A percentile compares a stretch with the other conserved stretches of the same genome.
Conservation (phyloP, 2,888 invertebrate genomes). For the Arenicola marina region DNA sequence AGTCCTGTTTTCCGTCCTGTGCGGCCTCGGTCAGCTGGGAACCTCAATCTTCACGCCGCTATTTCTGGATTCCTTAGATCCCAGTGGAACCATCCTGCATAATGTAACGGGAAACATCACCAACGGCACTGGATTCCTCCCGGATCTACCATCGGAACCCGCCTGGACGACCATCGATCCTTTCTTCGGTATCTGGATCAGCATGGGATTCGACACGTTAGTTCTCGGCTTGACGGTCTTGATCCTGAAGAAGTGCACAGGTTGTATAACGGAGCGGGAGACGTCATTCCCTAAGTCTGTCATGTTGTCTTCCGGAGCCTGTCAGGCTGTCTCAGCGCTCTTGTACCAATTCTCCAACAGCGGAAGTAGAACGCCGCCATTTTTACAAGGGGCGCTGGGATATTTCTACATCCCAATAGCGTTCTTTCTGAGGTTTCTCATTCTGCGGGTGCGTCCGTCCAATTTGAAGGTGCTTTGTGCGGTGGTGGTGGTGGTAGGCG, state of each 20-base stretch:
- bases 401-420: neutral
- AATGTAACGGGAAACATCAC: too few species aligned
- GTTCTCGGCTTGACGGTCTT: neutral
- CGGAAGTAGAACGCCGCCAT: neutral
- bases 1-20: too few species aligned
- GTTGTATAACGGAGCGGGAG: neutral
- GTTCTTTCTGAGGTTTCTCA: conserved; percentile 4
- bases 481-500: too few species aligned
- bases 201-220: neutral
- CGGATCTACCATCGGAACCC: too few species aligned
- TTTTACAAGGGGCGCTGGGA: neutral
- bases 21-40: too few species aligned
- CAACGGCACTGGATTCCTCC: too few species aligned
- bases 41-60: too few species aligned
- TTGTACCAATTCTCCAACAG: neutral
- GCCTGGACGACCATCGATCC: conserved; percentile 1
- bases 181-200: conserved; percentile 2
- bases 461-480: too few species aligned
- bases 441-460: too few species aligned
- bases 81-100: too few species aligned
- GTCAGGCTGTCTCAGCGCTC: neutral
- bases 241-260: neutral
- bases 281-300: neutral
- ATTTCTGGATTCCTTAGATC: too few species aligned
- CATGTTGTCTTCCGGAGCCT: neutral